Evolutionary conservation across 1,140 invertebrate species (phyloP).

Genomic region (Eupristina koningsbergeri): DNA sequence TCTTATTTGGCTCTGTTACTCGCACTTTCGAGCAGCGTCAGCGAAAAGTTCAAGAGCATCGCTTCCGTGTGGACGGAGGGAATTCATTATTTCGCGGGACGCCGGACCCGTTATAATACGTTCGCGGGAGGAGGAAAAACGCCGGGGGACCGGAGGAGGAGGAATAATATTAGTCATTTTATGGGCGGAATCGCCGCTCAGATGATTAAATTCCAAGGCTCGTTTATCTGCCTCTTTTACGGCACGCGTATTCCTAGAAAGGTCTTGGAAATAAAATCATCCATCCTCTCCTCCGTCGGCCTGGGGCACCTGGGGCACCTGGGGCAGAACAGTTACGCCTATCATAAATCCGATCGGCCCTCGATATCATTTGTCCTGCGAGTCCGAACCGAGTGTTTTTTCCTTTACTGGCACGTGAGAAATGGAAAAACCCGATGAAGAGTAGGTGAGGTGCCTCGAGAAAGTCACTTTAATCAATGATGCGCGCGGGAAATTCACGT

Average conservation of each 20-base stretch:
- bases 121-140: not conserved
- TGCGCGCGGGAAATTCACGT: not conserved
- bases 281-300: too few relatives aligned
- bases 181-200: not conserved
- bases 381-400: not conserved
- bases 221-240: not conserved
- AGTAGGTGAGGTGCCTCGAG: not conserved
- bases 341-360: not conserved
- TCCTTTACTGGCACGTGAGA: conserved; percentile 8
- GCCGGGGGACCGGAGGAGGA: not conserved
- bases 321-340: not conserved
- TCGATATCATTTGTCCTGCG: not conserved
- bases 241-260: not conserved
- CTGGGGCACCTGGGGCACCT: too few relatives aligned
- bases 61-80: not conserved
- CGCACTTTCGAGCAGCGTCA: conserved; percentile 62
- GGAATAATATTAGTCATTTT: conserved; percentile 22
- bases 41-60: conserved; percentile 30
- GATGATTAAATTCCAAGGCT: not conserved
- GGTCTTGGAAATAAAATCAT: not conserved
- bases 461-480: not conserved
- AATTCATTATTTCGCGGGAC: not conserved
- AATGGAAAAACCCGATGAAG: not conserved
- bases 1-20: conserved; percentile 63
- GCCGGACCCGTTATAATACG: not conserved